These are phyloP conservation scores for Gambusia holbrooki DNA, from an alignment of 2,113 vertebrate species.

Conservation along the genomic window DNA sequence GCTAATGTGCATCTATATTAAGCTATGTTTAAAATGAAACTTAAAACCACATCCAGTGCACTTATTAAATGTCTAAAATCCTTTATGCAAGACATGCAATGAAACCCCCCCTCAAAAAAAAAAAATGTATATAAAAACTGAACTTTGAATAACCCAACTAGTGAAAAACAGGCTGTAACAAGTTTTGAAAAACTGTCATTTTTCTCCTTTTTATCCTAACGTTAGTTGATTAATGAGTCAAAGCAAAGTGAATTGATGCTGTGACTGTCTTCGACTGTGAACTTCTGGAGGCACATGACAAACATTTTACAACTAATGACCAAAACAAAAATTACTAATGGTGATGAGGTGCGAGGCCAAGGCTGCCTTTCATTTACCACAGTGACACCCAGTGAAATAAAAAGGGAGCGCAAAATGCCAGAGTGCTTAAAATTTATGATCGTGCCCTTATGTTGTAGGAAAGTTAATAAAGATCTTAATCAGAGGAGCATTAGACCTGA, in stretches of 20 bases:
- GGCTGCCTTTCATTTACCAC: not conserved
- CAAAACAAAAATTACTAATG: constrained; percentile 10
- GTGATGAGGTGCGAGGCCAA: constrained; percentile 10
- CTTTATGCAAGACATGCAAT: constrained; percentile 33
- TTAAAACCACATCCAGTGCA: constrained; percentile 20
- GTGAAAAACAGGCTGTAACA: not conserved
- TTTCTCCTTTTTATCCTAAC: constrained; percentile 13
- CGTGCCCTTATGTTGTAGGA: constrained; percentile 20
- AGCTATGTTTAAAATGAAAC: constrained; percentile 9
- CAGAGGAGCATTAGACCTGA: constrained; percentile 22
- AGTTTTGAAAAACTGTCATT: constrained; percentile 39
- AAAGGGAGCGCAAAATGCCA: not conserved
- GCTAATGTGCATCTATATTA: constrained; percentile 23
- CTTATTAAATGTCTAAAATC: constrained; percentile 24
- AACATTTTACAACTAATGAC: not conserved
- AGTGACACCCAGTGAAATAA: constrained; percentile 16
- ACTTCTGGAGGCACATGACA: constrained; percentile 2
- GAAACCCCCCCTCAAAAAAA: not conserved
- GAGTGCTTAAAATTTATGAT: constrained; percentile 36
- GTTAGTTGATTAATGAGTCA: constrained; percentile 30
- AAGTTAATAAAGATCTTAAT: constrained; percentile 43
- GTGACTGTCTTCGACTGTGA: constrained; percentile 46
- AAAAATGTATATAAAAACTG: not conserved
- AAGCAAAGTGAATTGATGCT: constrained; percentile 38
- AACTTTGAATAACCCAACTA: not conserved